Base-by-base conservation (phyloP, 2,113 vertebrate species). In the Lota lota region DNA sequence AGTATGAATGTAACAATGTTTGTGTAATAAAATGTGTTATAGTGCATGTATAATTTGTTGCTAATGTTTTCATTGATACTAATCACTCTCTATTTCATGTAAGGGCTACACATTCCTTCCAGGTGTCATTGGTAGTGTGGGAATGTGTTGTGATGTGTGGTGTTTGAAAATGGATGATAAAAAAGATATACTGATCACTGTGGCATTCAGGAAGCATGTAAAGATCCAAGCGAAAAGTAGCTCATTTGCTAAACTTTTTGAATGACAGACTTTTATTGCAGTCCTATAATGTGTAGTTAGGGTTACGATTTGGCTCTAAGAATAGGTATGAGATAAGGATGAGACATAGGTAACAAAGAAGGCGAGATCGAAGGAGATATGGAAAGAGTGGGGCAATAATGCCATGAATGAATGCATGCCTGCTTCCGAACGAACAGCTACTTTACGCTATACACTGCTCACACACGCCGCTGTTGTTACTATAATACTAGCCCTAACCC, bases 301-400 rank as follows among this genome's bases (percentile, higher is more conserved):
- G 61, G 54, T 71, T 12, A 74, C 64, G 61, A 59, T 69, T 12
- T 66, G 54, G 72, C 36, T 59, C 67, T 70, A 51, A 79, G 77
- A 79, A 84, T 82, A 83, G 82, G 74, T 77, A 54, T 64, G 4
- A 76, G 84, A 83, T 86, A 89, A 83, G 82, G 47, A 66, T 77
- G 79, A 72, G 57, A 74, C 64, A 68, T 17, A 59, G 67, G 72
- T 75, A 74, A 78, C 67, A 22, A 17, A 79, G 75, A 83, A 72
- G 40, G 40, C 10, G 40, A 47, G 79, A 61, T 22, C 20, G 33
- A 63, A n/a, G n/a, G 33, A 63, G 61, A 28, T 62, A 28, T 14
- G 22, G 14, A 20, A 47, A n/a, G 57, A 63, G 75, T 74, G 69
- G 67, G 4, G 64, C 69, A 79, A 76, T 74, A 84, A 84, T 73